Evolutionary conservation across 2,797 vertebrate species (phyloP).

Genomic region (Ceryle rudis): DNA sequence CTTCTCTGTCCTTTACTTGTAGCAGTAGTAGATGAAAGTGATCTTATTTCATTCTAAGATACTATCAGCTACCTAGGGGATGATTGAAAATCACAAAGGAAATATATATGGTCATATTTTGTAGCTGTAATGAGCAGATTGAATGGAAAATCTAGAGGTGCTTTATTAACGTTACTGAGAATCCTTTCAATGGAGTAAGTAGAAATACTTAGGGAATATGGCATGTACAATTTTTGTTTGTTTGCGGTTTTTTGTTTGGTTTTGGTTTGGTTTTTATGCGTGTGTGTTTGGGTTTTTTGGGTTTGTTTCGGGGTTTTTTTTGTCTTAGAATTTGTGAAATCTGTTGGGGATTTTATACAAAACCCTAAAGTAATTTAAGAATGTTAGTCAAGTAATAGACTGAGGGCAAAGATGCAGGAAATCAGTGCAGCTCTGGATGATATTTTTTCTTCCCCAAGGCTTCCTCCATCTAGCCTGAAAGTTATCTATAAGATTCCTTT

Average conservation of each 20-base stretch:
- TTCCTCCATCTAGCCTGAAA: neutral
- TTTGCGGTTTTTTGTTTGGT: neutral
- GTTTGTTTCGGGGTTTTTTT: no score
- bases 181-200: neutral
- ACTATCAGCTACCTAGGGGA: neutral
- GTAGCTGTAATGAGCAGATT: neutral
- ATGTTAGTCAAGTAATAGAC: neutral
- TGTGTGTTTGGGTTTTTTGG: neutral
- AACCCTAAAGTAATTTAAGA: neutral
- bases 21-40: neutral
- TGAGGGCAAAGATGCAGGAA: neutral
- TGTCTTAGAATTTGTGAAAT: neutral
- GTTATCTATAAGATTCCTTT: neutral
- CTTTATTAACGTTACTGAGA: neutral
- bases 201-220: neutral
- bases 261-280: no score
- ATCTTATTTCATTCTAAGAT: neutral
- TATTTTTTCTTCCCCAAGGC: neutral
- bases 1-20: neutral
- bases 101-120: neutral
- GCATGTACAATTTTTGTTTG: rapidly evolving
- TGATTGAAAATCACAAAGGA: neutral
- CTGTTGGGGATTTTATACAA: neutral
- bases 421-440: neutral
- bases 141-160: neutral